Base-by-base conservation (phyloP, 2,888 invertebrate species). In the Ramazzottius varieornatus region DNA sequence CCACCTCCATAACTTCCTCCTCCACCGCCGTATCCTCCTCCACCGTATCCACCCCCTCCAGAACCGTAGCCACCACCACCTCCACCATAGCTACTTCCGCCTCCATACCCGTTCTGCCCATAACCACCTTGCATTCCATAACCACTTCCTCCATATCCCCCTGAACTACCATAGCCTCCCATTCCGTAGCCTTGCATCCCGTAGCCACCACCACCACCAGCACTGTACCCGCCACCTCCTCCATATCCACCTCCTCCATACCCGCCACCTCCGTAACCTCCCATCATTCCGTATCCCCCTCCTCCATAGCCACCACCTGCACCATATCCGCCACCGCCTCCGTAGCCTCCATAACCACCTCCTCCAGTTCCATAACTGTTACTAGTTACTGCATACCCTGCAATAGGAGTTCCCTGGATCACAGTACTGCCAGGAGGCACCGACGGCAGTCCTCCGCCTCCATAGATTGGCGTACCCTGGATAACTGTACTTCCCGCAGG, bases 21-120 rank as follows among this genome's bases (percentile, higher is more conserved):
- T 40, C 40, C 67, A 34, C 46, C 64, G 2, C 67, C 67, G 46
- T 65, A 46, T 29, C 66, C 67, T 29, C 67, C 67, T 63, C 64
- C 67, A 32, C 66, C 67, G 33, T 67, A 63, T 32, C 65, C 54
- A 20, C 67, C 67, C 16, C 67, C 67, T 29, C 67, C 63, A 1
- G 65, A 67, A 46, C 67, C 67, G 46, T 54, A n/a, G 32, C 67
- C 67, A 1, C 66, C 66, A 46, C 34, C 2, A 33, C 67, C 65
- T 1, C 66, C 67, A 32, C 40, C 29, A 8, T 33, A 32, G 2
- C 46, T 63, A 63, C 40, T 16, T 2, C 67, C 34, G 63, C 63
- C 67, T 1, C 65, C 65, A 46, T 67, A 64, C n/a, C 65, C 66
- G 2, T 64, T 63, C 29, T 66, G 32, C 16, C 67, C 67, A 64